phyloP scores from a whole-genome alignment of 1,140 invertebrate genomes.

The Penaeus japonicus region DNA sequence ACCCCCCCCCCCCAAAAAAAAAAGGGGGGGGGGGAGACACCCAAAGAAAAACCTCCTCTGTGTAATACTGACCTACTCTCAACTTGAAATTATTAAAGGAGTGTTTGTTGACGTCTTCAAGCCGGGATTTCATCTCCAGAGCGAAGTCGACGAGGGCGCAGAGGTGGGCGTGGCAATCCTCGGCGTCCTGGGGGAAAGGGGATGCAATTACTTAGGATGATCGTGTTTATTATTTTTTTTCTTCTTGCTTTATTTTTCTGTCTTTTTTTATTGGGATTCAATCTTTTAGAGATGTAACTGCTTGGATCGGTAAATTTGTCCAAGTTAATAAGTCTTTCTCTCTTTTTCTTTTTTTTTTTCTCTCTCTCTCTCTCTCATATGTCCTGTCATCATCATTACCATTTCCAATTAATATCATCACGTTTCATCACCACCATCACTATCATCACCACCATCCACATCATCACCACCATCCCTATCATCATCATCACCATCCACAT shows the following conservation, averaged over 20 bases:
- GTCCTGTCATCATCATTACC: no score
- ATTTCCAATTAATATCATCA: no score
- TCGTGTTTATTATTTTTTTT: no score
- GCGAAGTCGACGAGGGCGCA: slow-evolving; percentile 93
- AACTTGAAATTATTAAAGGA: slow-evolving; percentile 98
- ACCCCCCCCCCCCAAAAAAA: background rate
- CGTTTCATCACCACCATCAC: background rate
- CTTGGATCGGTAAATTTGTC: no score
- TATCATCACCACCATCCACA: no score
- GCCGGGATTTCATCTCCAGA: slow-evolving; percentile 83
- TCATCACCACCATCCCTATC: no score
- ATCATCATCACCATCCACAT: background rate
- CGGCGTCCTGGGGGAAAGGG: slow-evolving; percentile 65
- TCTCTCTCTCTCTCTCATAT: background rate
- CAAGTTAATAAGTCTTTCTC: background rate
- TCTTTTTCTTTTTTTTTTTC: background rate
- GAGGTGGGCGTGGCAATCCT: slow-evolving; percentile 77
- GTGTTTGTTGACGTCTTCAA: slow-evolving; percentile 82
- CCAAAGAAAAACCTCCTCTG: background rate
- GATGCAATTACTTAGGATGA: background rate
- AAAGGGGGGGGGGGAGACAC: background rate
- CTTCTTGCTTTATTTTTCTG: no score
- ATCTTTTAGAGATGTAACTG: no score
- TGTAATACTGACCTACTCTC: slow-evolving; percentile 75
- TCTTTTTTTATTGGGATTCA: no score